Conservation (phyloP, 1,140 invertebrate genomes). For the Conus ventricosus region DNA sequence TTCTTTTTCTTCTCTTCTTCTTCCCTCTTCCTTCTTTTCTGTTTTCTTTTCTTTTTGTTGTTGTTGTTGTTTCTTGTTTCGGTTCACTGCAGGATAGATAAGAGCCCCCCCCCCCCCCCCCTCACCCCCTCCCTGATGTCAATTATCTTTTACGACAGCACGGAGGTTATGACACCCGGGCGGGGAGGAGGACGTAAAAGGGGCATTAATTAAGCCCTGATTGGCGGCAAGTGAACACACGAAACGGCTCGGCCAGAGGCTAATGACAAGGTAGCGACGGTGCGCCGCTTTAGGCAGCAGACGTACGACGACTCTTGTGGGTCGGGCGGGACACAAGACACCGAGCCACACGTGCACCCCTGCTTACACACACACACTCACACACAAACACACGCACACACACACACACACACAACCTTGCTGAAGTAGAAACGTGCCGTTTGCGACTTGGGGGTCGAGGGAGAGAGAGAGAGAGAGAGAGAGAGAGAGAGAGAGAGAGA, state of each 20-base stretch:
- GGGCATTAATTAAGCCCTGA: neutral
- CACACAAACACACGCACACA: neutral
- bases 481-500: constrained; percentile 16
- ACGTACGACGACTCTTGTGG: too few relatives aligned
- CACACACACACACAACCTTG: neutral
- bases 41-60: constrained; percentile 9
- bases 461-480: neutral
- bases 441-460: neutral
- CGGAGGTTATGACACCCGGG: neutral
- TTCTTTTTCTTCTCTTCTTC: neutral
- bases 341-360: neutral
- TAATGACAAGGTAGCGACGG: neutral
- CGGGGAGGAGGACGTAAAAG: neutral
- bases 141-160: constrained; percentile 9
- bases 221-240: neutral
- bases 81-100: neutral
- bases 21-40: constrained; percentile 2
- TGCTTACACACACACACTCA: neutral
- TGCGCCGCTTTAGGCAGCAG: too few relatives aligned
- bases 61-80: neutral
- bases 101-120: too few relatives aligned
- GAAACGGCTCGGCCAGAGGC: neutral
- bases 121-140: neutral
- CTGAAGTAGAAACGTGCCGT: too few relatives aligned
- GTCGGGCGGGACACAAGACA: too few relatives aligned